Base-by-base conservation (phyloP, 2,888 invertebrate species). In the Scotopteryx bipunctaria region DNA sequence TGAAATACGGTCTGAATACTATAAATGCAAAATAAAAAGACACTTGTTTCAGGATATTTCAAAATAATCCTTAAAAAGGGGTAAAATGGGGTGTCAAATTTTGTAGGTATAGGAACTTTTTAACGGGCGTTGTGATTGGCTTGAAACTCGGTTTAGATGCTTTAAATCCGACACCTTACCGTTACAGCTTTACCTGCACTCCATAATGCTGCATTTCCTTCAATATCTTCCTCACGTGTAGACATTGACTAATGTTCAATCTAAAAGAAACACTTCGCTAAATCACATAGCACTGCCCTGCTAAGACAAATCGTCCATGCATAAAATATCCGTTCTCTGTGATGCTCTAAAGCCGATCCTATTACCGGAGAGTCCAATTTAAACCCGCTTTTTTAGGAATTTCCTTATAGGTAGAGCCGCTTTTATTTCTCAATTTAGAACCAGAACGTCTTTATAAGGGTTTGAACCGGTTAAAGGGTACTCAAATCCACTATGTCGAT, bases 231-330 rank as follows among this genome's bases (percentile, higher is more conserved):
- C 32, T 19, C 8, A 19, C 13, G 48, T 46, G 57, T 60, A 46
- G 60, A 55, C 44, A 46, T 46, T 25, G 51, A 57, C 9, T 29
- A 37, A 57, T 43, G 48, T 40, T 41, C 19, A 35, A 49, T 45
- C 38, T 40, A 23, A 47, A 44, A 49, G 42, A 54, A 56, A 46
- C 45, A 51, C 48, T 54, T 55, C 33, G 32, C 36, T 50, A 50
- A 58, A 46, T 31, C 13, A 6, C 33, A 38, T 33, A 23, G 23
- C 35, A 27, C 32, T 37, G 49, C 15, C 43, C 19, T 36, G 14
- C 16, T 41, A 35, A 56, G 8, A 33, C n/a, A 17, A 16, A 33
- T 17, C 13, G 6, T 13, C 29, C 13, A 31, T 13, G 6, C 19
- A 19, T n/a, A n/a, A n/a, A n/a, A n/a, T n/a, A n/a, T n/a, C n/a